Evolutionary conservation across 1,140 invertebrate genomes (phyloP).

Genomic region (Zaprionus gabonicus): DNA sequence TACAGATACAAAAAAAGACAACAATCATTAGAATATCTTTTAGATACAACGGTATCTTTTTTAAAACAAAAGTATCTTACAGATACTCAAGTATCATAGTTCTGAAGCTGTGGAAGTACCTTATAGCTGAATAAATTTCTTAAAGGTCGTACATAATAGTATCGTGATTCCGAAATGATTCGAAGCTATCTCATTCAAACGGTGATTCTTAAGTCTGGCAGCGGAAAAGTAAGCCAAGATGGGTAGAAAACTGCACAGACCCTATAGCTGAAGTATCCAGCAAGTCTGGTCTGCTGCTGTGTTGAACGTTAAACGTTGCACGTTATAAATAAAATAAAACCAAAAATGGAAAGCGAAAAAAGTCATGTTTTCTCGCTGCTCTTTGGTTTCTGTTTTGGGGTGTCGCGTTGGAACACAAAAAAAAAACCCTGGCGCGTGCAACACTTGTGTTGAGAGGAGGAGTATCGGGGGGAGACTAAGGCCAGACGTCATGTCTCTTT

Average conservation of each 20-base stretch:
- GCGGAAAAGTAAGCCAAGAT: not conserved
- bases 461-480: not conserved
- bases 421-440: slow-evolving; percentile 72
- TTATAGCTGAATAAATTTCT: not conserved
- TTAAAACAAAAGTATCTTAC: too few species aligned
- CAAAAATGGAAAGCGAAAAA: slow-evolving; percentile 7
- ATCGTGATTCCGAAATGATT: not conserved
- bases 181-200: too few species aligned
- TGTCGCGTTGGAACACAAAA: slow-evolving; percentile 36
- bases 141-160: too few species aligned
- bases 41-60: too few species aligned
- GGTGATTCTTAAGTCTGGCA: not conserved
- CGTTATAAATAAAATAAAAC: slow-evolving; percentile 66
- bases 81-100: too few species aligned
- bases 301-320: slow-evolving; percentile 59
- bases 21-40: too few species aligned
- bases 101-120: not conserved
- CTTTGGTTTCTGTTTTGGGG: slow-evolving; percentile 32
- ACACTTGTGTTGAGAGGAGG: slow-evolving; percentile 61
- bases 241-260: slow-evolving; percentile 17
- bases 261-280: slow-evolving; percentile 13
- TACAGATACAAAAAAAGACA: too few species aligned
- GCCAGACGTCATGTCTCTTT: not conserved
- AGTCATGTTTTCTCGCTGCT: slow-evolving; percentile 26
- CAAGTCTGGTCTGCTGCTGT: slow-evolving; percentile 44